Base-by-base conservation (phyloP, 1,140 invertebrate species). In the Ditylenchus dipsaci region DNA sequence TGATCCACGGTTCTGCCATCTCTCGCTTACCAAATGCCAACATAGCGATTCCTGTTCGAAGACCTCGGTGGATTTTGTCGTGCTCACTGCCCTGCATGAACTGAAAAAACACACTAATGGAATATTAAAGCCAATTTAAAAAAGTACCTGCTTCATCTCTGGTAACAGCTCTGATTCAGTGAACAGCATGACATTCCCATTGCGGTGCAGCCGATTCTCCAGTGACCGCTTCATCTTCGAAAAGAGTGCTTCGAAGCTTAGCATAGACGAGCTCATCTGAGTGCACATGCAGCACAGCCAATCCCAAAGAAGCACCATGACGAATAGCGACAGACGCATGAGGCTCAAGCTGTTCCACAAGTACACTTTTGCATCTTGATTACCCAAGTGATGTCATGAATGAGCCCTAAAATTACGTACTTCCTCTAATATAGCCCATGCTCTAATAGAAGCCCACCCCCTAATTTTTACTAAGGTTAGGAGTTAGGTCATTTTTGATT, bases 261-360 rank as follows among this genome's bases (percentile, higher is more conserved):
- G 95, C 92, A 82, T 96, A 97, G 21, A 96, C 89, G 83, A 95
- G 92, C 72, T 86, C 81, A 62, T 93, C 79, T 93, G 91, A 9
- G 94, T 95, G 13, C 95, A 91, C 97, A 95, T 1, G 93, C 94
- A 42, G 95, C 93, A 99, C 85, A 64, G 95, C 96, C 9, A 99
- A 85, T 19, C 95, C 96, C 9, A 99, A 86, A 81, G 94, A 97
- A 11, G 93, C 95, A 33, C 96, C 96, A 86, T 98, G 96, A 59
- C 92, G 88, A 0, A 98, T 91, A 87, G 90, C 89, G 30, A 71
- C 62, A 21, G 77, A 76, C 17, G 72, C 69, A 38, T 67, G 76
- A 15, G 74, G 68, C 8, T 62, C 27, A 7, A 82, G 72, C 65
- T 82, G 75, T 21, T 81, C 78, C 15, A 42, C 1, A 82, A 63